phyloP scores from a whole-genome alignment of 2,888 invertebrate genomes.

The Dicranocentrus wangi region DNA sequence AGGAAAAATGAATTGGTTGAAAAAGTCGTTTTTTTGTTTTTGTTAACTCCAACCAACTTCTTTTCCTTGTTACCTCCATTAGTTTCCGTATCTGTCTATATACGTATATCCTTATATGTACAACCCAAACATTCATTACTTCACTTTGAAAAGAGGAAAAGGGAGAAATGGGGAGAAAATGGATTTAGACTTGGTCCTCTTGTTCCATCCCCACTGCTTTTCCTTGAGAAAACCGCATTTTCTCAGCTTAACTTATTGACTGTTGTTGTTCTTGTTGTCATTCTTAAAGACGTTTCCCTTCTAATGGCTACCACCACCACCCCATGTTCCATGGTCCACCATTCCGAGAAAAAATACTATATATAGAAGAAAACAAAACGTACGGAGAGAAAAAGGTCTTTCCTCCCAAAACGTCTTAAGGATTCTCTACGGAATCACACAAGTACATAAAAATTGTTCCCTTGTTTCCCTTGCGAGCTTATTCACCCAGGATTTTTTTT shows the following conservation, averaged over 20 bases:
- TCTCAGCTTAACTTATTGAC: constrained; percentile 65
- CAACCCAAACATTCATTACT: too few relatives aligned
- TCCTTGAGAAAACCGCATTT: constrained; percentile 52
- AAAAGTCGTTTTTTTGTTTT: too few relatives aligned
- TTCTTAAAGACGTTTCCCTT: constrained; percentile 50
- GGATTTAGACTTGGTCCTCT: constrained; percentile 42
- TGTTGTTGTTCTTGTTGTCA: constrained; percentile 61
- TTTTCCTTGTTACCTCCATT: too few relatives aligned
- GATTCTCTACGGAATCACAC: constrained; percentile 58
- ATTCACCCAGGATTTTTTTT: constrained; percentile 16
- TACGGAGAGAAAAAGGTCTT: constrained; percentile 9
- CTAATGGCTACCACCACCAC: constrained; percentile 40
- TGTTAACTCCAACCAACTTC: too few relatives aligned
- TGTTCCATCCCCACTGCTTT: constrained; percentile 20
- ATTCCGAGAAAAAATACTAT: constrained; percentile 31
- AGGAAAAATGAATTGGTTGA: too few relatives aligned
- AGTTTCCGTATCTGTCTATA: too few relatives aligned
- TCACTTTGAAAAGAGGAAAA: neutral
- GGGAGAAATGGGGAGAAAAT: constrained; percentile 50
- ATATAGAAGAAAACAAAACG: constrained; percentile 20
- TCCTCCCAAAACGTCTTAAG: constrained; percentile 49
- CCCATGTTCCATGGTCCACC: too few relatives aligned
- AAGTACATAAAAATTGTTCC: constrained; percentile 57
- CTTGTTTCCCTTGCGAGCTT: constrained; percentile 42
- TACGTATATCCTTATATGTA: too few relatives aligned